Percentiles rank a stretch among this genome's conserved stretches.
Conservation (phyloP, 2,888 invertebrate genomes). For the Leptopilina drosophilae region DNA sequence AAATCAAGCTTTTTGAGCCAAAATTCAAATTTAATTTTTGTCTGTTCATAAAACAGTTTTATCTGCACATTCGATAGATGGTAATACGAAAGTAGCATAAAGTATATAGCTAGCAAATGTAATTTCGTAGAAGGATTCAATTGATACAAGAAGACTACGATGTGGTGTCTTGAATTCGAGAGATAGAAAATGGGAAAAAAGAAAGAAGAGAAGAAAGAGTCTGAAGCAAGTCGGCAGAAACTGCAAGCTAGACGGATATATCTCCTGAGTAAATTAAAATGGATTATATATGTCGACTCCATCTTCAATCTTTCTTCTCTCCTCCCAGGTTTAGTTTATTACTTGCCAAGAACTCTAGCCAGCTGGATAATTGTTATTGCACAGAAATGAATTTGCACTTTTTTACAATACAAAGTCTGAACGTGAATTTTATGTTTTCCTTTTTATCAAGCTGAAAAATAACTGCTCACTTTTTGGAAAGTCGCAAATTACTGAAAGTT, state of each 20-base stretch:
- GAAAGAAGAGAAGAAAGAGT: conserved; percentile 43
- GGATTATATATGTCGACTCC: conserved; percentile 73
- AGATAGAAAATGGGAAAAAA: conserved; percentile 51
- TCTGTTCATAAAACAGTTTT: conserved; percentile 41
- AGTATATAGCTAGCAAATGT: conserved; percentile 62
- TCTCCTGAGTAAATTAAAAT: conserved; percentile 73
- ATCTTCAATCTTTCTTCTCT: conserved; percentile 65
- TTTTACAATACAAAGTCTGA: conserved; percentile 6
- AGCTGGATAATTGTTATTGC: conserved; percentile 59
- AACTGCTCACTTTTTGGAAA: background rate
- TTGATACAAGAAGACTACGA: conserved; percentile 70
- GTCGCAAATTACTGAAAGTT: background rate
- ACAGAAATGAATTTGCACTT: conserved; percentile 50
- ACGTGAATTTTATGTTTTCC: background rate
- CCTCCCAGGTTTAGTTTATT: conserved; percentile 58
- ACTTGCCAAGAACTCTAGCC: conserved; percentile 40
- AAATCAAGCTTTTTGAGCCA: background rate
- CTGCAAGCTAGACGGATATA: conserved; percentile 68
- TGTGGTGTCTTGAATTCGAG: conserved; percentile 46
- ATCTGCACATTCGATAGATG: conserved; percentile 55
- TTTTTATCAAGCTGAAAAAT: no score
- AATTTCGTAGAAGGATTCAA: conserved; percentile 71
- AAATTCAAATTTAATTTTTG: conserved; percentile 11
- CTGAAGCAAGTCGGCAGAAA: conserved; percentile 54
- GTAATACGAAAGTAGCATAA: conserved; percentile 51